Evolutionary conservation across 2,113 vertebrate genomes (phyloP), one percentile per base, ranked within the genome.

Genomic region (Pygoscelis adeliae): DNA sequence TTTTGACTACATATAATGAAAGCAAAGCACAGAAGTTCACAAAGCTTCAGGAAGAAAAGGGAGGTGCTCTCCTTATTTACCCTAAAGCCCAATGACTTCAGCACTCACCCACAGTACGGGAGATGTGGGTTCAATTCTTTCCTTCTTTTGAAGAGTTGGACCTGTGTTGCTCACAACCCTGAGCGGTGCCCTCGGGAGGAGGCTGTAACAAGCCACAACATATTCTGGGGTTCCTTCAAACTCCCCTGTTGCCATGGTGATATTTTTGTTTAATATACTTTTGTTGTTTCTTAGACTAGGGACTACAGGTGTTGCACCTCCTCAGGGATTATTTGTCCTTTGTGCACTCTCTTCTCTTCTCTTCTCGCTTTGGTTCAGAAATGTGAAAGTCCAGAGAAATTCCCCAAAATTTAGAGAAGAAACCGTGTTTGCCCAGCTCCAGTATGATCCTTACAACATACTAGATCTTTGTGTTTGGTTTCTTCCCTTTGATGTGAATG

Each of bases 401-500:
- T 89, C 25, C 38, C 34, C 11, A 21, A 26, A 83, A 87, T 23
- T 29, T 46, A 38, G 36, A 83, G 56, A 69, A 90, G 21, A 85
- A 77, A 61, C n/a, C 20, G 4, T 71, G 23, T 77, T 93, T 90
- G 17, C 61, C 52, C 61, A 76, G 36, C 52, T 71, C 38, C 23
- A 23, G 3, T 89, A 42, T 83, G 59, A 86, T 92, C 47, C 73
- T 89, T 71, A 86, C 8, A 13, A 93, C 77, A 59, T 81, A 26
- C 26, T 66, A 80, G 15, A 32, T 83, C 67, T 89, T 78, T 72
- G 36, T 61, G 36, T 91, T 91, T 65, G 13, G 15, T 46, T 95
- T 91, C 67, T 92, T 72, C 82, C 38, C 86, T 95, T 95, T 97
- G 94, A 95, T 95, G 95, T 96, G 86, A 92, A 81, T 74, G 69